These are phyloP conservation scores for Actinemys pallida DNA, from an alignment of 2,113 vertebrate genomes.

Conservation along the genomic window DNA sequence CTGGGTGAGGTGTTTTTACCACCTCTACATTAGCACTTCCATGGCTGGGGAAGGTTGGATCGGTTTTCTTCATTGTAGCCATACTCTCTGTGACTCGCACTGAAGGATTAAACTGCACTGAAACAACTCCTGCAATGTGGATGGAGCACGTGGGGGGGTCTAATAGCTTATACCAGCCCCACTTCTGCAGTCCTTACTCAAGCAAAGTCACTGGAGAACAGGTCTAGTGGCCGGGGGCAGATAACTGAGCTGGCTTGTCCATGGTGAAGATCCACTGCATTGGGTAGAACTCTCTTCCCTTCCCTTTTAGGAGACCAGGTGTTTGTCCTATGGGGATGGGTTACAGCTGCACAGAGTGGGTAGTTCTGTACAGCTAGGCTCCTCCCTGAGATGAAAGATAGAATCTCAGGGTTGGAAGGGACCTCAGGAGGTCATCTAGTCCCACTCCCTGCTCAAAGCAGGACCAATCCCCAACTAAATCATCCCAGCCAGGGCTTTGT, in stretches of 20 bases:
- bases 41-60: no score
- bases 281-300: background rate
- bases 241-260: background rate
- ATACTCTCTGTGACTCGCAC: background rate
- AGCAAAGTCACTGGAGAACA: background rate
- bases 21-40: background rate
- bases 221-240: background rate
- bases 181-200: background rate
- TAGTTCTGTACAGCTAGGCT: no score
- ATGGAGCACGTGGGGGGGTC: rapidly evolving
- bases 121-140: background rate
- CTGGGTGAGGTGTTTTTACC: no score
- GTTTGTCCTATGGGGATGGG: no score
- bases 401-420: no score
- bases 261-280: background rate
- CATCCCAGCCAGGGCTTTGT: no score
- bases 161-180: background rate
- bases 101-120: background rate
- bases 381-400: no score
- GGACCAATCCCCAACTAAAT: no score
- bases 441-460: no score
- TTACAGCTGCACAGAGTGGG: no score
- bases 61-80: background rate
- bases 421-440: no score
- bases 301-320: background rate